A percentile compares a stretch with the other conserved stretches of the same genome.
Evolutionary conservation across 2,797 vertebrate genomes (phyloP).

Genomic region (Toxotes lorentzi): DNA sequence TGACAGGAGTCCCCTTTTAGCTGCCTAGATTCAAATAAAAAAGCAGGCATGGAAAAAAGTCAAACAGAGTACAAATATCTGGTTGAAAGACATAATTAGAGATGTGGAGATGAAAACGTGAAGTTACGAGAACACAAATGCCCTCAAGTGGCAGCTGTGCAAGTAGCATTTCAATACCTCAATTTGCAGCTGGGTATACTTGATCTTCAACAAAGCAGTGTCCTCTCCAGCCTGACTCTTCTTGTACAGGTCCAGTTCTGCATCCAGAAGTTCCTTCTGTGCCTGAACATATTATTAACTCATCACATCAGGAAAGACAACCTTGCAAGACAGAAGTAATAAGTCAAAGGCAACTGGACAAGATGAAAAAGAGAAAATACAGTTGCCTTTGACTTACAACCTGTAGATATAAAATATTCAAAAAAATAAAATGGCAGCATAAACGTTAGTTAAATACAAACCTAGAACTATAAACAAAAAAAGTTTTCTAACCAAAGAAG

Average conservation of each 20-base stretch:
- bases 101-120: not conserved
- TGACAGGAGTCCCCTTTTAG: conserved; percentile 94
- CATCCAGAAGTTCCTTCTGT: conserved; percentile 96
- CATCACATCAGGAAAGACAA: conserved; percentile 4
- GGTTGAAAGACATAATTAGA: not conserved
- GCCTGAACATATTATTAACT: conserved; percentile 83
- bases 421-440: not conserved
- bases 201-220: conserved; percentile 92
- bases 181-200: conserved; percentile 95
- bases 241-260: conserved; percentile 96
- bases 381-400: not conserved
- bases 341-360: not conserved
- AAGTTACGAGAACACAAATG: conserved; percentile 16
- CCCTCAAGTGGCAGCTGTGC: conserved; percentile 40
- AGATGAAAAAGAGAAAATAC: not conserved
- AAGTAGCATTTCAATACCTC: conserved; percentile 85
- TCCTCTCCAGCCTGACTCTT: conserved; percentile 97
- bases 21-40: conserved; percentile 85
- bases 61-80: not conserved
- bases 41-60: not conserved
- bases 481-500: not conserved
- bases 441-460: not conserved
- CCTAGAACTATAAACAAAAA: not conserved
- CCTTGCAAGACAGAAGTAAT: too few species aligned
- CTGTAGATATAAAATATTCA: not conserved